Evolutionary conservation across 1,140 invertebrate genomes (phyloP).

Genomic region (Heliconius nattereri): DNA sequence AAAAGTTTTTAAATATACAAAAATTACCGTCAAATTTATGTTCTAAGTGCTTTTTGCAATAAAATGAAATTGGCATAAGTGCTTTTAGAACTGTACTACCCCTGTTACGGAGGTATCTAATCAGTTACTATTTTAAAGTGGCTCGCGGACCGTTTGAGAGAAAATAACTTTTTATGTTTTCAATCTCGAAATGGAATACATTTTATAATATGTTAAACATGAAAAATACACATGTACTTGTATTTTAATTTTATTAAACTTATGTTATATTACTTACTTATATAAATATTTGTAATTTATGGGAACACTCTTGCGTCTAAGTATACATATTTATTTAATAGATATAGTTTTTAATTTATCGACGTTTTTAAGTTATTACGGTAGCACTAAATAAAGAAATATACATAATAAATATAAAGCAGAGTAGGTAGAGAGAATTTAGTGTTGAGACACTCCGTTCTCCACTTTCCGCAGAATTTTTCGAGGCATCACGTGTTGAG

Average conservation of each 20-base stretch:
- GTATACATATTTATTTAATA: too few relatives aligned
- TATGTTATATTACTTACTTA: too few relatives aligned
- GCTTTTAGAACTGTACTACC: slow-evolving; percentile 16
- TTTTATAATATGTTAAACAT: not conserved
- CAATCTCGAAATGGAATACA: not conserved
- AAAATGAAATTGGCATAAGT: slow-evolving; percentile 16
- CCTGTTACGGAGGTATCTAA: slow-evolving; percentile 3
- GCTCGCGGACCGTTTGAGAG: slow-evolving; percentile 2
- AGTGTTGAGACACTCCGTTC: too few relatives aligned
- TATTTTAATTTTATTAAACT: too few relatives aligned
- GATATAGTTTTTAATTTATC: too few relatives aligned
- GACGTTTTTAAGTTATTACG: too few relatives aligned
- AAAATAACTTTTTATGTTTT: slow-evolving; percentile 13
- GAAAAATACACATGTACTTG: not conserved
- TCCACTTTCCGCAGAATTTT: too few relatives aligned
- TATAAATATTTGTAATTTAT: not conserved
- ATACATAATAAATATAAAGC: too few relatives aligned
- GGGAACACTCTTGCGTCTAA: too few relatives aligned
- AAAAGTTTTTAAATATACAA: slow-evolving; percentile 1
- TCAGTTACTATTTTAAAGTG: slow-evolving; percentile 6
- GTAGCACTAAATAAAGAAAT: too few relatives aligned
- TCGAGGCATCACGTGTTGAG: too few relatives aligned
- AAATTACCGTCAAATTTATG: slow-evolving; percentile 17
- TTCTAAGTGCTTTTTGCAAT: slow-evolving; percentile 22
- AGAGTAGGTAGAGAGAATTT: too few relatives aligned